Conservation (phyloP, 2,113 vertebrate species). For the Bagarius yarrelli region DNA sequence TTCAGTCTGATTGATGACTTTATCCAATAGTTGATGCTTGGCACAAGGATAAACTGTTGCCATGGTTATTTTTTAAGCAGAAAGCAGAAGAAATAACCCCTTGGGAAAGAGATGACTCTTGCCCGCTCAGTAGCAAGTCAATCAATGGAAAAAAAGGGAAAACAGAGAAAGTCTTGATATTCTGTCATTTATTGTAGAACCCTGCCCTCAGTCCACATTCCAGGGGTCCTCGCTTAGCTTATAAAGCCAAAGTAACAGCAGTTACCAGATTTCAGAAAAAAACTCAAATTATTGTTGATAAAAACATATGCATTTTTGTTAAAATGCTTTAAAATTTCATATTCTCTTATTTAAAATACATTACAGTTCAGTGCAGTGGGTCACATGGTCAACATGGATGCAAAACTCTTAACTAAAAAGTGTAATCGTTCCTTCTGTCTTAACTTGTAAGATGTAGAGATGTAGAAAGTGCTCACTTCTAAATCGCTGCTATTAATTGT, state of each 20-base stretch:
- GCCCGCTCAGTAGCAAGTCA: slow-evolving; percentile 36
- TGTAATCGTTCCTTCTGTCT: neutral
- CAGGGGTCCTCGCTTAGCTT: slow-evolving; percentile 6
- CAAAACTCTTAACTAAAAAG: neutral
- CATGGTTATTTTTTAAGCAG: slow-evolving; percentile 52
- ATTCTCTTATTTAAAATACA: too few species aligned
- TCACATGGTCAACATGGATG: neutral
- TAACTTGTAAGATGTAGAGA: neutral
- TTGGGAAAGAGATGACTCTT: slow-evolving; percentile 45
- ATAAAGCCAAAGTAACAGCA: neutral
- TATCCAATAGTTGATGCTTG: slow-evolving; percentile 33
- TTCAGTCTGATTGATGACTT: slow-evolving; percentile 50
- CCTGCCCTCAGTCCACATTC: slow-evolving; percentile 10
- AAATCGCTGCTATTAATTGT: neutral
- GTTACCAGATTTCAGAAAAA: too few species aligned
- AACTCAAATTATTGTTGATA: too few species aligned
- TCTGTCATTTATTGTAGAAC: slow-evolving; percentile 35
- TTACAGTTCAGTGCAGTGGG: neutral
- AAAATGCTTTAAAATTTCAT: too few species aligned
- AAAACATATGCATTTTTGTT: too few species aligned
- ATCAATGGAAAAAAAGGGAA: slow-evolving; percentile 39
- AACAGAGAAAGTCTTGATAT: slow-evolving; percentile 23
- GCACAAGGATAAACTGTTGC: slow-evolving; percentile 48
- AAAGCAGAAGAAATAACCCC: slow-evolving; percentile 48
- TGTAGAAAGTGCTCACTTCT: neutral